Evolutionary conservation across 2,113 vertebrate species (phyloP), one percentile per base, ranked within the genome.

Genomic region (Gasterosteus nipponicus): DNA sequence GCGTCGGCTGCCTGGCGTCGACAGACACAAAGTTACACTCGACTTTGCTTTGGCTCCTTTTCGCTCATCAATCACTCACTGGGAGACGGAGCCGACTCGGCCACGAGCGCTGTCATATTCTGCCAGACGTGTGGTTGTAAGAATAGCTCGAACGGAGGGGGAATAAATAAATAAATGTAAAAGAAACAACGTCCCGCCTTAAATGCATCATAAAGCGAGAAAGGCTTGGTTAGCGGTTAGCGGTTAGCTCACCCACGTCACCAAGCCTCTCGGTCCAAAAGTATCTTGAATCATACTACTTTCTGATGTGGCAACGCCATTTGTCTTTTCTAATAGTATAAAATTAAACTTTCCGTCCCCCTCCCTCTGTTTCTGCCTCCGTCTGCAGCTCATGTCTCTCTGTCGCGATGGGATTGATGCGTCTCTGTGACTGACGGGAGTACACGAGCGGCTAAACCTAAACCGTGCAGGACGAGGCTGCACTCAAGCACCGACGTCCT

Each of bases 381-480:
- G 46, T 41, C 74, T 77, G 58, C 22, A 26, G 22, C 22, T 26
- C 22, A 1, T 26, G 63, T 47, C 64, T 78, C 77, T 69, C 81
- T 69, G 79, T 84, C 78, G 78, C 57, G 66, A 46, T 39, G 68
- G 39, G 75, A 86, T 81, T 84, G 87, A 89, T 86, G 78, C 38
- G 44, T 81, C 82, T 69, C 70, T 63, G 71, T 87, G 87, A 91
- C 70, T 89, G 87, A 88, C 87, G 82, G 82, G 82, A 69, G 75
- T 75, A 82, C 76, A 85, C 71, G 81, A 88, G 85, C 80, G 83
- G 73, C 78, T 84, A 26, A 26, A 26, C n/a, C n/a, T n/a, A n/a
- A n/a, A n/a, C n/a, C n/a, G 69, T 54, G 62, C 78, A 83, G 73
- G 78, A 83, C 84, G 81, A 75, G 85, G 77, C 83, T 75, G n/a